Evolutionary conservation across 2,113 vertebrate genomes (phyloP).

Genomic region (Zosterops borbonicus): DNA sequence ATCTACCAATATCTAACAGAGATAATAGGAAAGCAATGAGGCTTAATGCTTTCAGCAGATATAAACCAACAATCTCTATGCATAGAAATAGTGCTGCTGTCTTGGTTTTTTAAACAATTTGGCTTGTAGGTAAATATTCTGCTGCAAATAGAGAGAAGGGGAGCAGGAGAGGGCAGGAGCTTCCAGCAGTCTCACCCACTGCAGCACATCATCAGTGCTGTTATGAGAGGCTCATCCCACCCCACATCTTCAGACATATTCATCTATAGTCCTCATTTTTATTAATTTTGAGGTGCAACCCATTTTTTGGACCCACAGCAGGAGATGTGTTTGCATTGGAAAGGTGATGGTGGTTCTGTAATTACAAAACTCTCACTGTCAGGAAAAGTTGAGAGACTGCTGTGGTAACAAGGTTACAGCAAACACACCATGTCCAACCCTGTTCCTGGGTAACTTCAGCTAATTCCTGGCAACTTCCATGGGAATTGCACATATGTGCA

Average conservation of each 20-base stretch:
- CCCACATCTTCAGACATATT: not conserved
- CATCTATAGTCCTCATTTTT: fast-evolving
- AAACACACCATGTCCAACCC: not conserved
- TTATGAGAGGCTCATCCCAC: not conserved
- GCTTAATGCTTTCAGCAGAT: not conserved
- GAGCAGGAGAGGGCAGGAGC: not conserved
- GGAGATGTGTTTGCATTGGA: not conserved
- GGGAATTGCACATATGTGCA: not conserved
- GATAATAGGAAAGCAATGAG: not conserved
- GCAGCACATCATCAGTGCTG: not conserved
- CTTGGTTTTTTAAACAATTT: not conserved
- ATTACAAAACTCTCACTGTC: not conserved
- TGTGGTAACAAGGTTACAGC: not conserved
- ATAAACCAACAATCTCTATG: not conserved
- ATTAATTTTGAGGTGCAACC: not conserved
- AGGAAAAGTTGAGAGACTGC: not conserved
- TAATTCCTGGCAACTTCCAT: not conserved
- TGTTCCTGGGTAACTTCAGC: not conserved
- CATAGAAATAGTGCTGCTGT: not conserved
- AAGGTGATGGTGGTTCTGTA: not conserved
- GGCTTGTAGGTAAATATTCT: not conserved
- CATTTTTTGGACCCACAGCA: not conserved
- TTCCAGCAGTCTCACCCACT: not conserved
- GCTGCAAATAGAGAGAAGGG: not conserved
- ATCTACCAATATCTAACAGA: not conserved